Base-by-base conservation (phyloP, 2,888 invertebrate genomes). In the Tetragonisca angustula region DNA sequence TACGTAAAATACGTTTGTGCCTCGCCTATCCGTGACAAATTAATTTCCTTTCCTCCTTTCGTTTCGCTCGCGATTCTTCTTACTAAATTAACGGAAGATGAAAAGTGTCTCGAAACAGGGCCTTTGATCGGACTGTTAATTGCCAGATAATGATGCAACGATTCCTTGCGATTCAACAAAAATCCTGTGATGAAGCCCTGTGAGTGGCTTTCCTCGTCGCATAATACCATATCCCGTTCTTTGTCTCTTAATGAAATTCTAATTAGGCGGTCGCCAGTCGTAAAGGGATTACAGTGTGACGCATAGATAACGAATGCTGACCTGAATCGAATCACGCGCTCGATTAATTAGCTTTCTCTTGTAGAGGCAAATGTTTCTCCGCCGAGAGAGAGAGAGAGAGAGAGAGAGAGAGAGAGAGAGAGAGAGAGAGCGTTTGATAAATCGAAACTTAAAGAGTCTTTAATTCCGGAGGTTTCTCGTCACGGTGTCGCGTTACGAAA, bases 271-370 rank as follows among this genome's bases (percentile, higher is more conserved):
- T 24, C 70, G 69, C 49, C 69, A 36, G 27, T 27, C 32, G 65
- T 21, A 27, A 36, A 68, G 56, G 43, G 64, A 59, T 64, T 65
- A 64, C 56, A 52, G 49, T 36, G 56, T 24, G 56, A 21, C 61
- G 43, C 32, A 32, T 21, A 15, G 27, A n/a, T 50, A 24, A 62
- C 68, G 62, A 79, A 68, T 49, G 49, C 61, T 54, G 32, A 75
- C 17, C 69, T 24, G 62, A 50, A 74, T 80, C 24, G 59, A 76
- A 75, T 82, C 82, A 76, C 32, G 52, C 27, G 70, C 59, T 69
- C 56, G 81, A 75, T 80, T 75, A 82, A 80, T 82, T 76, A 81
- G 59, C 61, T 65, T 13, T 5, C 59, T 43, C 43, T 43, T 43
- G 43, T 27, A 13, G 2, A 11, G 19, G 27, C 15, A 24, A 65